A percentile compares a stretch with the other conserved stretches of the same genome.
Conservation (phyloP, 2,797 vertebrate genomes). For the Pseudocheirus occidentalis region DNA sequence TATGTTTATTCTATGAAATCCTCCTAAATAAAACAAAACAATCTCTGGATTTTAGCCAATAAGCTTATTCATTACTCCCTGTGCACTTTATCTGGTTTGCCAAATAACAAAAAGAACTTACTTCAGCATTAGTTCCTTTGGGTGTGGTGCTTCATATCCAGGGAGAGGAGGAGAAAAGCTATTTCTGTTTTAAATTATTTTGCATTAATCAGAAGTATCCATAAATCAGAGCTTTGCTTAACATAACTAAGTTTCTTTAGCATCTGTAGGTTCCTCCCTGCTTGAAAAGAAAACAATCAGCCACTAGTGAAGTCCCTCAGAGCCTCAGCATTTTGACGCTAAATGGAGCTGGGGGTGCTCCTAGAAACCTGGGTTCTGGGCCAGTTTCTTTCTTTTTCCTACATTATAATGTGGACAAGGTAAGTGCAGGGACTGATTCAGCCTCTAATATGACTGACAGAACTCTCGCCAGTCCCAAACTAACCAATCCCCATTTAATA, state of each 20-base stretch:
- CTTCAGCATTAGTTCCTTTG: slow-evolving; percentile 21
- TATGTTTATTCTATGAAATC: slow-evolving; percentile 32
- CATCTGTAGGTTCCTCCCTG: neutral
- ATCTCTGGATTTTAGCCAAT: neutral
- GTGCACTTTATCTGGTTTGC: slow-evolving; percentile 52
- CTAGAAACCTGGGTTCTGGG: neutral
- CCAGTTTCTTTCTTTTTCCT: neutral
- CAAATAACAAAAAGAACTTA: slow-evolving; percentile 21
- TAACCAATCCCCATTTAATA: neutral
- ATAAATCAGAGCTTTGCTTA: slow-evolving; percentile 9
- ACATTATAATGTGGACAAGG: neutral
- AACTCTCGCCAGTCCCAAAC: neutral
- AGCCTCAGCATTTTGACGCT: neutral
- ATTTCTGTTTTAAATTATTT: slow-evolving; percentile 42
- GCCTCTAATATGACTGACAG: neutral
- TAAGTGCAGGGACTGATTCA: neutral
- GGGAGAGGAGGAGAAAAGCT: neutral
- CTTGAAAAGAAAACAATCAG: neutral
- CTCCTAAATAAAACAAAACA: slow-evolving; percentile 29
- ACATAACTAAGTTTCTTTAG: neutral
- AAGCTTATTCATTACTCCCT: slow-evolving; percentile 31
- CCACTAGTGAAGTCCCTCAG: slow-evolving; percentile 1
- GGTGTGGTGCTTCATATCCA: neutral
- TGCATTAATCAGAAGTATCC: neutral
- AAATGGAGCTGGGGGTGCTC: neutral